phyloP scores from a whole-genome alignment of 2,113 vertebrate genomes.

The Castor canadensis region DNA sequence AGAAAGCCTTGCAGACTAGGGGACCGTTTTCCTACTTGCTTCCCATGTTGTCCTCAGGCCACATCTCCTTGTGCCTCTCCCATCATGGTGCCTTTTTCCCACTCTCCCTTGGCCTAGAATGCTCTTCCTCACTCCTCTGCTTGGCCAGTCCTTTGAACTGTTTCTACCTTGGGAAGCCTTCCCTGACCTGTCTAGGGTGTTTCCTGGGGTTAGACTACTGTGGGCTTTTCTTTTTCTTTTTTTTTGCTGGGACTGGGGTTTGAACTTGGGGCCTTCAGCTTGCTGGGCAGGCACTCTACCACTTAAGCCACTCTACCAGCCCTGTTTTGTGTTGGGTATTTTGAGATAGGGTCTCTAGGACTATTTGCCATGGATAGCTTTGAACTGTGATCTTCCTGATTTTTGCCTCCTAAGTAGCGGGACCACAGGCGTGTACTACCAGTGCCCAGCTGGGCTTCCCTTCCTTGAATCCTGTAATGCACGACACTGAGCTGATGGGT shows the following conservation, averaged over 20 bases:
- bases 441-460: not conserved
- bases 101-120: not conserved
- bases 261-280: too few relatives aligned
- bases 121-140: not conserved
- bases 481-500: accelerated
- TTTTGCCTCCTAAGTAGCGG: too few relatives aligned
- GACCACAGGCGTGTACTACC: too few relatives aligned
- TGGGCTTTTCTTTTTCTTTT: not conserved
- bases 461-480: not conserved
- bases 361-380: too few relatives aligned
- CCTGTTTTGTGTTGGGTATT: too few relatives aligned
- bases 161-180: not conserved
- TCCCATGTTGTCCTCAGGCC: not conserved
- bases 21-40: accelerated
- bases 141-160: not conserved
- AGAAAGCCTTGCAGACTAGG: not conserved
- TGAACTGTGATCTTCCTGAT: too few relatives aligned
- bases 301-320: too few relatives aligned
- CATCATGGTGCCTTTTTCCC: not conserved
- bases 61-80: not conserved
- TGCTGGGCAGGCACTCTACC: too few relatives aligned
- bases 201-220: too few relatives aligned
- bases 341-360: too few relatives aligned
- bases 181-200: not conserved
- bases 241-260: too few relatives aligned